A percentile compares a stretch with the other conserved stretches of the same genome.
phyloP scores from a whole-genome alignment of 2,113 vertebrate species.

The Ascaphus truei region DNA sequence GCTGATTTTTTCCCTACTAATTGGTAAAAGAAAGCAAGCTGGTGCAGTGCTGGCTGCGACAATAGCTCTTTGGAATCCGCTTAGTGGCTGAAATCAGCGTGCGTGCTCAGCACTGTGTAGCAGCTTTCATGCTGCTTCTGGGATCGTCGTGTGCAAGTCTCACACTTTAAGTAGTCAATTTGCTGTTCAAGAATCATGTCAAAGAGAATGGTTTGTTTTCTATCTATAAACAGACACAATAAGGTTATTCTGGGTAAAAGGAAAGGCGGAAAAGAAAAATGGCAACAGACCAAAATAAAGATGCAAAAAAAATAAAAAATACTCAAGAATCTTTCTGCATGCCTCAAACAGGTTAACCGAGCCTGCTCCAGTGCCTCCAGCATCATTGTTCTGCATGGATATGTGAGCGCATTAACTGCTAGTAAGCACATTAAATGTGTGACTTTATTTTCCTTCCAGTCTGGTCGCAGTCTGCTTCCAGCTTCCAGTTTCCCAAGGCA shows the following conservation, averaged over 20 bases:
- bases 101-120: slow-evolving; percentile 16
- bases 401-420: not conserved
- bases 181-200: slow-evolving; percentile 17
- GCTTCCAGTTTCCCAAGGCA: not conserved
- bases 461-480: not conserved
- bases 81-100: slow-evolving; percentile 31
- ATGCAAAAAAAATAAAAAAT: not conserved
- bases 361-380: not conserved
- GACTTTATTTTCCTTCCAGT: not conserved
- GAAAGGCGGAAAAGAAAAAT: not conserved
- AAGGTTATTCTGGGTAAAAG: not conserved
- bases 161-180: slow-evolving; percentile 14
- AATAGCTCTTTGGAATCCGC: slow-evolving; percentile 29
- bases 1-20: slow-evolving; percentile 27
- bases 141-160: slow-evolving; percentile 22
- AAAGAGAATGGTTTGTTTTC: slow-evolving; percentile 3
- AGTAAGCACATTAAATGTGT: not conserved
- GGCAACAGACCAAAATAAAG: not conserved
- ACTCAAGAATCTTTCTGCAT: not conserved
- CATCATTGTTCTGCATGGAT: not conserved
- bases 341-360: not conserved
- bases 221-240: not conserved
- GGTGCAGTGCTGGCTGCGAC: slow-evolving; percentile 18
- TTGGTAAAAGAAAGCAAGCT: slow-evolving; percentile 35
- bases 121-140: slow-evolving; percentile 3